Conservation (phyloP, 35 echinoderm and acorn worm genomes). For the Ptychodera flava region DNA sequence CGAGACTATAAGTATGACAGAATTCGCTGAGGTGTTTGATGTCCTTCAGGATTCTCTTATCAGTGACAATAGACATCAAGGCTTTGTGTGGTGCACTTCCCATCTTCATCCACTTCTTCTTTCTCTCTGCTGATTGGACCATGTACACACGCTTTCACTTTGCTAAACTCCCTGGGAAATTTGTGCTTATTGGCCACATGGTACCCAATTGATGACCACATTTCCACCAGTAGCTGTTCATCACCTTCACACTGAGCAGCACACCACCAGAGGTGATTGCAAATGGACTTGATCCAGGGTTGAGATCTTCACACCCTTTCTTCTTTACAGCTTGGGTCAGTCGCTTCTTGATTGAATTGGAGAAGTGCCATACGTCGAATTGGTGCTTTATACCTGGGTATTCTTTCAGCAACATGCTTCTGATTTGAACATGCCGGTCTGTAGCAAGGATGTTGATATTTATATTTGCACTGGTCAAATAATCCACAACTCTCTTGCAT, state of each 20-base stretch:
- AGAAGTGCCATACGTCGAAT: slow-evolving; percentile 52
- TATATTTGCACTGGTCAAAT: neutral
- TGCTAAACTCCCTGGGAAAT: slow-evolving; percentile 18
- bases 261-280: slow-evolving; percentile 54
- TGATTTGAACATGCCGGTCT: slow-evolving; percentile 44
- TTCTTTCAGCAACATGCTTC: slow-evolving; percentile 11
- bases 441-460: slow-evolving; percentile 13
- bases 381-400: slow-evolving; percentile 45
- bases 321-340: slow-evolving; percentile 23
- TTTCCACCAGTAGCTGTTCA: slow-evolving; percentile 34
- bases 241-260: slow-evolving; percentile 31
- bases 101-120: slow-evolving; percentile 19
- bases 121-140: neutral
- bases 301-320: slow-evolving; percentile 37
- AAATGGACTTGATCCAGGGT: slow-evolving; percentile 26
- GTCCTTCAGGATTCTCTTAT: slow-evolving; percentile 39
- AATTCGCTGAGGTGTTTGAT: slow-evolving; percentile 20
- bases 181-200: slow-evolving; percentile 30
- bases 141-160: slow-evolving; percentile 50
- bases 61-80: slow-evolving; percentile 23
- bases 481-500: neutral
- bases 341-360: slow-evolving; percentile 31
- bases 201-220: slow-evolving; percentile 40
- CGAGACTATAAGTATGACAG: slow-evolving; percentile 26
- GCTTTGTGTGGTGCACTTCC: slow-evolving; percentile 21